A percentile compares a stretch with the other conserved stretches of the same genome.
Evolutionary conservation across 23 tunicate genomes (phyloP).

Genomic region (Trididemnum nubilum): DNA sequence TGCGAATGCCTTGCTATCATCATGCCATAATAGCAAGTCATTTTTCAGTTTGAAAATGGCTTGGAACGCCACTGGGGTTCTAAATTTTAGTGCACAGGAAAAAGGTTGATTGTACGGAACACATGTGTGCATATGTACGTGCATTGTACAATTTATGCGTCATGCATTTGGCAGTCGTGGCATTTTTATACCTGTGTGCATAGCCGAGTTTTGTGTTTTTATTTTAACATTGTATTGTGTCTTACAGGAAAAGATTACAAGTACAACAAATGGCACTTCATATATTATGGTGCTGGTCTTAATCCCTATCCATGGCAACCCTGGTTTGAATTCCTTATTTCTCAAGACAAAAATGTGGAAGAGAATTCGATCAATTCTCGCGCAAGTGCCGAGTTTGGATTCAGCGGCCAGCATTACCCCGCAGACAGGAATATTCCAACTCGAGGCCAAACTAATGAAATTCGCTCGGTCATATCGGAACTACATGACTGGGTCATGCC

Average conservation of each 20-base stretch:
- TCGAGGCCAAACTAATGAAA: conserved; percentile 50
- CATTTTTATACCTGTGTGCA: too few relatives aligned
- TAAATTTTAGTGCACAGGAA: too few relatives aligned
- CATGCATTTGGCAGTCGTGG: too few relatives aligned
- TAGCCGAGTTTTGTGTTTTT: too few relatives aligned
- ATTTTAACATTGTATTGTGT: too few relatives aligned
- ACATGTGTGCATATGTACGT: too few relatives aligned
- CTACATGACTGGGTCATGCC: conserved; percentile 74
- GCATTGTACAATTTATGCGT: too few relatives aligned
- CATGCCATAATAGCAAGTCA: too few relatives aligned
- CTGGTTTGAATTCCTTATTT: conserved; percentile 48
- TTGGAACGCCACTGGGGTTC: too few relatives aligned
- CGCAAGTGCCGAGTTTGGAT: conserved; percentile 39
- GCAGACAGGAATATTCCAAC: conserved; percentile 15
- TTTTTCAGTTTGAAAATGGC: too few relatives aligned
- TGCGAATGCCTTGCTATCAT: too few relatives aligned
- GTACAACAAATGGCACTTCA: conserved; percentile 59
- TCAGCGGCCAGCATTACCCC: conserved; percentile 56
- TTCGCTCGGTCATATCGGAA: conserved; percentile 23
- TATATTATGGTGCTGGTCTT: conserved; percentile 62
- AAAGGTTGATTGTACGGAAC: too few relatives aligned
- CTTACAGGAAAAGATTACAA: conserved; percentile 3
- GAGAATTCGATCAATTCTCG: not conserved
- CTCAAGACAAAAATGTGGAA: not conserved
- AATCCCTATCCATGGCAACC: conserved; percentile 51